Evolutionary conservation across 64 coral and sea anemone species (phyloP).

Genomic region (Montipora efflorescens): DNA sequence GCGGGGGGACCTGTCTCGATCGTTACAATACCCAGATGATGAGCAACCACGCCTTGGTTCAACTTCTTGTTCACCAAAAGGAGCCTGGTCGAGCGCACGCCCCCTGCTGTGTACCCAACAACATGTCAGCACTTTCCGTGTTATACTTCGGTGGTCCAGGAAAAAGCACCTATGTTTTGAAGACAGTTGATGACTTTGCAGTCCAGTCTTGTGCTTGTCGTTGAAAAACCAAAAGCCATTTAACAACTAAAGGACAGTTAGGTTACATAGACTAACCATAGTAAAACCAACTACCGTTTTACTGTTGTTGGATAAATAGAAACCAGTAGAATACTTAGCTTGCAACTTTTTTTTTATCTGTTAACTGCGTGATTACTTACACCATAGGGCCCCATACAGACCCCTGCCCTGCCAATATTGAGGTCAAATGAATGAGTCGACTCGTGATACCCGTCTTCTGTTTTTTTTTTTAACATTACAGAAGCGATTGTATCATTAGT

Average conservation of each 20-base stretch:
- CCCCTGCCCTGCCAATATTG: too few species aligned
- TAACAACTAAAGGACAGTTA: neutral
- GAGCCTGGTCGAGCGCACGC: neutral
- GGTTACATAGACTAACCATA: too few species aligned
- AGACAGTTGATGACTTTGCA: slow-evolving; percentile 16
- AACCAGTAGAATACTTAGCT: too few species aligned
- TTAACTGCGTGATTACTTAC: too few species aligned
- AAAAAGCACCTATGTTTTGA: slow-evolving; percentile 12
- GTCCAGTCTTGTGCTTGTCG: slow-evolving; percentile 21
- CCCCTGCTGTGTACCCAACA: slow-evolving; percentile 16
- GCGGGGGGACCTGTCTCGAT: slow-evolving; percentile 6
- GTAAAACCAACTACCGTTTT: too few species aligned
- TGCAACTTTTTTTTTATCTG: too few species aligned
- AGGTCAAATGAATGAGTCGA: too few species aligned
- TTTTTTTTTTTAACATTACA: too few species aligned
- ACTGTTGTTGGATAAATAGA: too few species aligned
- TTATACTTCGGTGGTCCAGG: slow-evolving; percentile 15
- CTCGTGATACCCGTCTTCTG: too few species aligned
- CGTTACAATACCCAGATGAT: neutral
- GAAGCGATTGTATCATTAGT: too few species aligned
- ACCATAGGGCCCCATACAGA: too few species aligned
- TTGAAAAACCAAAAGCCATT: neutral
- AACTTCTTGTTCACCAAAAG: neutral
- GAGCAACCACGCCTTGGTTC: slow-evolving; percentile 30
- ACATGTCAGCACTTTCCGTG: neutral